These are phyloP conservation scores for Chiridota heheva DNA, from an alignment of 35 echinoderm and acorn worm genomes.

Conservation along the genomic window DNA sequence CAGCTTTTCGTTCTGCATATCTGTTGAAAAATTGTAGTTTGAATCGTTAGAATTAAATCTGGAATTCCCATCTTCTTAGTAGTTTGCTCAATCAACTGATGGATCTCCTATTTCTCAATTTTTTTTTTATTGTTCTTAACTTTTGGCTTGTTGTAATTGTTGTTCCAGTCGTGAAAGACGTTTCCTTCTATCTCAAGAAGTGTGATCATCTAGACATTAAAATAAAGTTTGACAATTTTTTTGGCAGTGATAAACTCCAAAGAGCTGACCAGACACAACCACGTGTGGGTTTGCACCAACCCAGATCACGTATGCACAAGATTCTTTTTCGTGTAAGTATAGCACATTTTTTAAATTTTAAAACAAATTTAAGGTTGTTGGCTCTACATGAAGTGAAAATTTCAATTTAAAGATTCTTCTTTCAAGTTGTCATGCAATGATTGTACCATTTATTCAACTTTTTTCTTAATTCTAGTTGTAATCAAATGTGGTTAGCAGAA, in stretches of 20 bases:
- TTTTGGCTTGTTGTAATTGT: no score
- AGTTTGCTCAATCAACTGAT: no score
- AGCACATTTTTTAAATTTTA: not conserved
- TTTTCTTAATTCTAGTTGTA: not conserved
- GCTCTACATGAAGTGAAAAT: not conserved
- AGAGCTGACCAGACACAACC: conserved; percentile 89
- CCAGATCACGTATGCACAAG: conserved; percentile 96
- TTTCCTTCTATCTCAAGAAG: not conserved
- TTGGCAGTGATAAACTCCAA: conserved; percentile 81
- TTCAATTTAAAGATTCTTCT: not conserved
- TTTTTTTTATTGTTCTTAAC: no score
- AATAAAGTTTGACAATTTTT: not conserved
- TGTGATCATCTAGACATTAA: not conserved
- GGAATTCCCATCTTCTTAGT: no score
- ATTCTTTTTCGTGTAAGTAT: conserved; percentile 99
- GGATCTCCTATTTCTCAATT: no score
- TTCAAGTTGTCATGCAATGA: not conserved
- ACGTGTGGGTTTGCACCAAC: conserved; percentile 96
- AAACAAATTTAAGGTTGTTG: not conserved
- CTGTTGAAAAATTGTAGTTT: no score
- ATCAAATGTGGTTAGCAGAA: no score
- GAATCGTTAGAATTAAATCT: no score
- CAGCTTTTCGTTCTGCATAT: no score
- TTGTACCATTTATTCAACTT: not conserved
- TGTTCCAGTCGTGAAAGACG: no score